Evolutionary conservation across 2,797 vertebrate genomes (phyloP), one percentile per base, ranked within the genome.

Genomic region (Eidolon dupreanum): DNA sequence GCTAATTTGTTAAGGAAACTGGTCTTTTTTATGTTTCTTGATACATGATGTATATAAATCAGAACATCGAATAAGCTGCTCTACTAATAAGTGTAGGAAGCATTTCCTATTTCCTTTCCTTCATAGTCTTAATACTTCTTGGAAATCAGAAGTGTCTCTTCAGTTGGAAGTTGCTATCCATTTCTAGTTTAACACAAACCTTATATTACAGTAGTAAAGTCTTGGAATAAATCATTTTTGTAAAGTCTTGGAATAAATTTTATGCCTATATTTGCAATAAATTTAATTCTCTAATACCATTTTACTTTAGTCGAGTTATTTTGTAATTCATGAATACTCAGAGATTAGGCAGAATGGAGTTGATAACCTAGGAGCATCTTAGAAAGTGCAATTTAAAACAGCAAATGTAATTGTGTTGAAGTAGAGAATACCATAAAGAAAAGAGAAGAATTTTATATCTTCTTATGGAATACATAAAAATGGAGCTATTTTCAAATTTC

Each of bases 111-210:
- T 74, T 81, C 5, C 9, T 33, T 36, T 31, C 31, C 8, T 20
- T 77, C 49, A 31, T 73, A 31, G n/a, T 65, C 11, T 11, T 75
- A 53, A 46, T 55, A 59, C 33, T 36, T 79, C 38, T 77, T 38
- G 16, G 10, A 85, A 91, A 28, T 68, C 33, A 81, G 71, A 70
- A 89, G 2, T 65, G 12, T 6, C 22, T 83, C 36, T 28, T n/a
- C 20, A 55, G 8, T 19, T 90, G 33, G 2, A 74, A 89, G 89
- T 65, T 63, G 20, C 33, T 65, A 16, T 73, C 95, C 24, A 79
- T 28, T 92, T 95, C 59, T 86, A 51, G 19, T 17, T 90, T 83
- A 94, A 65, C 20, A 16, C 57, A 89, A 93, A 88, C 28, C 8
- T 77, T 33, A 22, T 28, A 2, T 24, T 46, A 74, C 51, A 68